Base-by-base conservation (phyloP, 2,113 vertebrate species). In the Daboia siamensis region DNA sequence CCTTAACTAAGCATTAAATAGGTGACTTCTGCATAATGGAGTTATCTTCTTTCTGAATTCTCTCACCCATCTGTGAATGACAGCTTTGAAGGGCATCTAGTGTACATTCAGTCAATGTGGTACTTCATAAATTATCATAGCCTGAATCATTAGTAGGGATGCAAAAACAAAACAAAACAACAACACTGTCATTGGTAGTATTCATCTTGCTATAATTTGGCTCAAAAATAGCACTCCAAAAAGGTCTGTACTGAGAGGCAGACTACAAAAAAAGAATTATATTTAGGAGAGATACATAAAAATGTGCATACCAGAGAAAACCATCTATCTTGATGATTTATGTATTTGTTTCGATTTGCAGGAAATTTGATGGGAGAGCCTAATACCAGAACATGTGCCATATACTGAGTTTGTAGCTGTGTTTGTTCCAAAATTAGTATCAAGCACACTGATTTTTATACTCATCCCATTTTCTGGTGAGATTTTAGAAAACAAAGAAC, bases 51-150 rank as follows among this genome's bases (percentile, higher is more conserved):
- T 54, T 57, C 29, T 52, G 74, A 59, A 86, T 86, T n/a, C 88
- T 61, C 59, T 85, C 55, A 48, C 56, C 20, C 55, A 23, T 23
- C n/a, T 90, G n/a, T 33, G 33, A 92, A n/a, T 59, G 55, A 80
- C n/a, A 92, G 56, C 74, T 90, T 26, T 92, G 88, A 92, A 92
- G 88, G 88, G 21, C 92, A 88, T 80, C 61, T 80, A 88, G 61
- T 55, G 12, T 15, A 69, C 13, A 56, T 85, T n/a, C 26, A 51
- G 74, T 61, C 29, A 29, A 24, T 29, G 46, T 2, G 17, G 33
- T 57, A 48, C 29, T 92, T 57, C 69, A 85, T 84, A 51, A 59
- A 89, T 89, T 33, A 57, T 59, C 1, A 44, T n/a, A 33, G 26
- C 5, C 39, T 84, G 26, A 57, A 10, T 64, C 39, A 23, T 80